Conservation (phyloP, 2,113 vertebrate genomes). For the Rattus norvegicus region DNA sequence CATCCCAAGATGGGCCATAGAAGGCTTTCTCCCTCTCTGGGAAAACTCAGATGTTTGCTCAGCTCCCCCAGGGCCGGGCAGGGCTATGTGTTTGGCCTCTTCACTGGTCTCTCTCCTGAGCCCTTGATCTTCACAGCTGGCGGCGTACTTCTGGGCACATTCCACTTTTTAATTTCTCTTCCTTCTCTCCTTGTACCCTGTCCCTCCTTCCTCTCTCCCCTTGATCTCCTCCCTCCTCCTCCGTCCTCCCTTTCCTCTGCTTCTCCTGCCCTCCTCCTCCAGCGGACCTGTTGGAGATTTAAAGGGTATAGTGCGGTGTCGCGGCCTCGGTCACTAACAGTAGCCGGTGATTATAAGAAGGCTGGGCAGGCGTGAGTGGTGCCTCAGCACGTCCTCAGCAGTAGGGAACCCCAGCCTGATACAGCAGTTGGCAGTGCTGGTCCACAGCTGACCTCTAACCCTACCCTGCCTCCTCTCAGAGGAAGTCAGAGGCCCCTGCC, state of each 20-base stretch:
- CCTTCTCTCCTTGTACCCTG: slow-evolving; percentile 73
- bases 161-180: slow-evolving; percentile 78
- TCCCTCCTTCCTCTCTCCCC: slow-evolving; percentile 42
- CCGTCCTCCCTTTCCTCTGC: not conserved
- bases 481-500: not conserved
- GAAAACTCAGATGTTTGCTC: not conserved
- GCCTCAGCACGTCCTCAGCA: not conserved
- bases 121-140: slow-evolving; percentile 43
- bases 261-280: slow-evolving; percentile 84
- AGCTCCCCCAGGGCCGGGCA: not conserved
- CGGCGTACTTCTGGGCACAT: slow-evolving; percentile 48
- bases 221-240: not conserved
- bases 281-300: slow-evolving; percentile 97
- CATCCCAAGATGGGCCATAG: not conserved
- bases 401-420: not conserved
- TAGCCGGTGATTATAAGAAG: slow-evolving; percentile 86
- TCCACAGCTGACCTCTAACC: not conserved
- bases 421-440: not conserved
- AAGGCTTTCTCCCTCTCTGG: not conserved
- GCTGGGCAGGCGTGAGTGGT: slow-evolving; percentile 47
- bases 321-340: slow-evolving; percentile 86
- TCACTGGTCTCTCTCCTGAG: slow-evolving; percentile 42
- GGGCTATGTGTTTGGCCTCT: not conserved
- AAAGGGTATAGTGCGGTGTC: slow-evolving; percentile 94
- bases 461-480: not conserved